Evolutionary conservation across 2,888 invertebrate genomes (phyloP), one percentile per base, ranked within the genome.

Genomic region (Drosophila helvetica): DNA sequence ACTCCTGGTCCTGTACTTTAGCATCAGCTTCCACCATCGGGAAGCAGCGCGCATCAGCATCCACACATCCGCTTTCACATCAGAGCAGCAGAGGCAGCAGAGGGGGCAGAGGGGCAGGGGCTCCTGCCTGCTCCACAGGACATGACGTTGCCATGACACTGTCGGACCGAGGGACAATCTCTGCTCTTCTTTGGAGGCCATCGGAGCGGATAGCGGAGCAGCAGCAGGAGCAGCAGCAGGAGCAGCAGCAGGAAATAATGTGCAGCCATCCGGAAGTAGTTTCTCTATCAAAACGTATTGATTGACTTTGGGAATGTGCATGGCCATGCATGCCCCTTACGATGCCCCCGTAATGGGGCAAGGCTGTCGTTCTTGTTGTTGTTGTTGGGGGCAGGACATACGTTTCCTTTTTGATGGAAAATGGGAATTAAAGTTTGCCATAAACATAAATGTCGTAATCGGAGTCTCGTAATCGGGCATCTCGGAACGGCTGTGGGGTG

Each of bases 221-320:
- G 25, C 25, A 25, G 25, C 25, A 25, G 25, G 5, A 22, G 22
- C n/a, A n/a, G n/a, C n/a, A n/a, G n/a, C 22, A 30, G 30, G 12
- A 33, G 4, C 10, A 12, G 33, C 33, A 33, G 56, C 67, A 64
- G 77, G 77, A 78, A 80, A 78, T 81, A 77, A 75, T 75, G 78
- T 69, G 65, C 81, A 80, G 51, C 61, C 79, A 80, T 65, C 74
- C 74, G 81, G 77, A 84, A 83, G 74, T 80, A 75, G 84, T 82
- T 80, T 77, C 84, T 77, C 66, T 70, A 80, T 80, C 69, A 58
- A 66, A 72, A 69, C 63, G 74, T 60, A 75, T 70, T 79, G 81
- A 81, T 83, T 78, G 77, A 77, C 80, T 83, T 74, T 70, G 45
- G 33, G 48, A 78, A 65, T 74, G 38, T 38, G 22, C 22, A 22